A percentile compares a stretch with the other conserved stretches of the same genome.
These are phyloP conservation scores for Halocynthia roretzi DNA, from an alignment of 23 tunicate species.

Conservation along the genomic window DNA sequence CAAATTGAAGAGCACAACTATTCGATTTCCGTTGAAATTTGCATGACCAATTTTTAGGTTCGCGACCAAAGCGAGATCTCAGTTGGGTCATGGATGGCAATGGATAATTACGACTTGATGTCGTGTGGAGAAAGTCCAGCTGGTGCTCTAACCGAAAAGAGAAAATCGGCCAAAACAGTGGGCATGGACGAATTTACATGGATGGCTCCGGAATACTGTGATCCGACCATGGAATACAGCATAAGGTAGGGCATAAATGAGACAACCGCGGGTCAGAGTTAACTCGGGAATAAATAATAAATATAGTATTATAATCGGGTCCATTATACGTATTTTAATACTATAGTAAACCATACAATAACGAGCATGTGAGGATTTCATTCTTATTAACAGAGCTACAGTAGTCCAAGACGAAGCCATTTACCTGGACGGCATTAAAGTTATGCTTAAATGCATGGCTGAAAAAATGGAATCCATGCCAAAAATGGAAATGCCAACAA, in stretches of 20 bases:
- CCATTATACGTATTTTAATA: too few species aligned
- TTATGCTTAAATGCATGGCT: constrained; percentile 4
- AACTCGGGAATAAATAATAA: too few species aligned
- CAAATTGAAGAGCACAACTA: too few species aligned
- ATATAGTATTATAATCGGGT: too few species aligned
- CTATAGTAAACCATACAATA: too few species aligned
- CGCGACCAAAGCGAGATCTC: background rate
- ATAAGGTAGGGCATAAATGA: background rate
- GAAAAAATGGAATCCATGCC: background rate
- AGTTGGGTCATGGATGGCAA: constrained; percentile 15
- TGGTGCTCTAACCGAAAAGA: constrained; percentile 18
- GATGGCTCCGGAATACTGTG: constrained; percentile 13
- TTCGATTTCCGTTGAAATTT: too few species aligned
- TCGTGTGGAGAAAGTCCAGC: background rate
- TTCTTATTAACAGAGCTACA: background rate
- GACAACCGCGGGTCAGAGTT: too few species aligned
- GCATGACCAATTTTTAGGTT: constrained; percentile 7
- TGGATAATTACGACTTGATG: background rate
- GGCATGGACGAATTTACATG: background rate
- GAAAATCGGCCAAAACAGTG: background rate
- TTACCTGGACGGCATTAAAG: background rate
- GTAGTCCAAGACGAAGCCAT: background rate
- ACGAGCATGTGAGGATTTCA: background rate
- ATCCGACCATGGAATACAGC: background rate
- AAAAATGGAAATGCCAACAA: background rate